Percentiles rank a stretch among this genome's conserved stretches.
Conservation (phyloP, 2,113 vertebrate genomes). For the Tupaia chinensis region DNA sequence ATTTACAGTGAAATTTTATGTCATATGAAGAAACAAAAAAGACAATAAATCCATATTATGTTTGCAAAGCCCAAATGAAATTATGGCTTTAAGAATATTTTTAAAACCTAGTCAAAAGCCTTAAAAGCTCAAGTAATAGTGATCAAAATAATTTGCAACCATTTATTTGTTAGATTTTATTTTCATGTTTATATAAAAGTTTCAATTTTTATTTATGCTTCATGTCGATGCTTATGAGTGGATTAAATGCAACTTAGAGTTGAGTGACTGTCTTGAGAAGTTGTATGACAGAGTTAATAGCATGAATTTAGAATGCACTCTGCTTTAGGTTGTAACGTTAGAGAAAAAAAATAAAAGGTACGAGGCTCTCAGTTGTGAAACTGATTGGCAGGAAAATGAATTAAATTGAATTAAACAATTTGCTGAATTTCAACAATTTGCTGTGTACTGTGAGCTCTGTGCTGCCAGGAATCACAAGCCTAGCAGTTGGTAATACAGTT, state of each 20-base stretch:
- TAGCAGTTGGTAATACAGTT: constrained; percentile 43
- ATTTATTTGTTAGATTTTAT: constrained; percentile 58
- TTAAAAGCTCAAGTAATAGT: not conserved
- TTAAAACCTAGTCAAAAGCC: constrained; percentile 4
- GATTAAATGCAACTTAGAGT: constrained; percentile 33
- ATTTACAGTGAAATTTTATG: constrained; percentile 21
- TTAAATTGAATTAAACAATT: constrained; percentile 30
- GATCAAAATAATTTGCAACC: constrained; percentile 6
- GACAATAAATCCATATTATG: not conserved
- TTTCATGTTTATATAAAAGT: constrained; percentile 58
- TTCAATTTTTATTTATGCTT: constrained; percentile 50
- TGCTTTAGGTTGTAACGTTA: not conserved
- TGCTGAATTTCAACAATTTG: constrained; percentile 19
- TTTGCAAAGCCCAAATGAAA: constrained; percentile 51
- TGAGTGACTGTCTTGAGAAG: constrained; percentile 22
- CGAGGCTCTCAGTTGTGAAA: constrained; percentile 32
- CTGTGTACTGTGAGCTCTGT: not conserved
- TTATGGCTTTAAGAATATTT: not conserved
- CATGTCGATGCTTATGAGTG: not conserved
- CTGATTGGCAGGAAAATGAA: constrained; percentile 11
- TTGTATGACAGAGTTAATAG: constrained; percentile 5
- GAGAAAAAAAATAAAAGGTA: not conserved
- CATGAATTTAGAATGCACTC: not conserved
- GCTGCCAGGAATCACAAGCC: not conserved
- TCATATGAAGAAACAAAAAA: constrained; percentile 43